Base-by-base conservation (phyloP, 2,888 invertebrate genomes). In the Rhimphoctona megacephalus region DNA sequence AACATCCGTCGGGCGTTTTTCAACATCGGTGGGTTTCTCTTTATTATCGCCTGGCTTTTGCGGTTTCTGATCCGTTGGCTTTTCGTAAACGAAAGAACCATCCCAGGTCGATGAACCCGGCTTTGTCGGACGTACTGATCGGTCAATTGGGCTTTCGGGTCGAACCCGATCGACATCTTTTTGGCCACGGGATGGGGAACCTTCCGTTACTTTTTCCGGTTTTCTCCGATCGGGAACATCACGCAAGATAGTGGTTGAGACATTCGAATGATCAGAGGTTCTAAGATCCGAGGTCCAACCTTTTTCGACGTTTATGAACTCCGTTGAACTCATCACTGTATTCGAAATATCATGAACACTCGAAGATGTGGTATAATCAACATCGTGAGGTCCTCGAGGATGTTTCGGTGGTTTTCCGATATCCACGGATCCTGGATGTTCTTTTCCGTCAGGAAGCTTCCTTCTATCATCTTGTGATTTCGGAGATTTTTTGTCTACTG, bases 71-170 rank as follows among this genome's bases (percentile, higher is more conserved):
- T 81, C 46, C 33, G 52, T 14, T 61, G 91, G 86, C 49, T 92
- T 93, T 67, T 93, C 92, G 70, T 90, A 87, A 30, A 90, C 89
- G 64, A 93, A 93, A 0, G 91, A 90, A 17, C 92, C 93, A 67
- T 93, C 92, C 93, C 93, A 93, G 6, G 93, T 90, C 0, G 93
- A 93, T 3, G 92, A 91, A 0, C 93, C 93, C 2, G 92, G 92
- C 73, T 92, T 93, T 2, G 83, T 74, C 0, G 93, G 92, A 67
- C 93, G 89, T 0, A 67, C 64, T 0, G 88, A 82, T 80, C 90
- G 89, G 52, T 92, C 92, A 11, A 81, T 88, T 5, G 90, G 88
- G 22, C 80, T 89, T 72, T 88, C 76, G 7, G 85, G 67, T 30
- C 87, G 70, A n/a, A 57, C 46, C 0, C 66, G 70, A 67, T 74